A percentile compares a stretch with the other conserved stretches of the same genome.
Evolutionary conservation across 2,797 vertebrate species (phyloP).

Genomic region (Limnodromus scolopaceus): DNA sequence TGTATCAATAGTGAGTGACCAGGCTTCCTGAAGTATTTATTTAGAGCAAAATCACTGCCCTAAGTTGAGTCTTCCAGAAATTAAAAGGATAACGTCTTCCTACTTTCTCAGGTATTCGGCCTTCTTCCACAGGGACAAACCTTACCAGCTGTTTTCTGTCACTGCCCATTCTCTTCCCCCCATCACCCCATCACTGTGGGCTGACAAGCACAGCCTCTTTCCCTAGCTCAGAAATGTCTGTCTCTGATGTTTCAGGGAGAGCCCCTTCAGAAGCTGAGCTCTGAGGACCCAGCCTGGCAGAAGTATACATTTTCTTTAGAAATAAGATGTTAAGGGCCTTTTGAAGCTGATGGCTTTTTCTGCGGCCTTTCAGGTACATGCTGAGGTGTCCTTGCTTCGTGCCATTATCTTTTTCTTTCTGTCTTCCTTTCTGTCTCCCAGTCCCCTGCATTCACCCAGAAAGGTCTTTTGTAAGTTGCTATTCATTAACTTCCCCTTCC

Average conservation of each 20-base stretch:
- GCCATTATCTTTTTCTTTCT: neutral
- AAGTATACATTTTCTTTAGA: neutral
- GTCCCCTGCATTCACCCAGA: neutral
- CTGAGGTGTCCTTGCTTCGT: neutral
- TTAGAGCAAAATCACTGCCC: neutral
- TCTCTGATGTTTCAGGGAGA: neutral
- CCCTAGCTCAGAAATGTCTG: neutral
- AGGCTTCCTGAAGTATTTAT: neutral
- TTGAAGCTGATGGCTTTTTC: constrained; percentile 15
- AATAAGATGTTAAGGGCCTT: neutral
- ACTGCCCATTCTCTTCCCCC: neutral
- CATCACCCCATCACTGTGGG: neutral
- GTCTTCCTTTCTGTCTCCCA: neutral
- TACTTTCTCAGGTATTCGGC: neutral
- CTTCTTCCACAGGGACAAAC: neutral
- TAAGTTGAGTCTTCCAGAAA: neutral
- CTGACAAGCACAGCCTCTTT: neutral
- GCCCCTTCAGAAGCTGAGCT: neutral
- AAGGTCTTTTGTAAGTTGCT: neutral
- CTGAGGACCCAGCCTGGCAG: neutral
- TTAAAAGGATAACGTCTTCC: neutral
- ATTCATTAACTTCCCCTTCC: neutral
- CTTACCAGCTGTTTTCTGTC: neutral
- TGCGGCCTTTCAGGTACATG: neutral
- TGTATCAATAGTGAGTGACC: neutral